Percentiles rank a stretch among this genome's conserved stretches.
Evolutionary conservation across 2,888 invertebrate species (phyloP).

Genomic region (Eristalis arbustorum): DNA sequence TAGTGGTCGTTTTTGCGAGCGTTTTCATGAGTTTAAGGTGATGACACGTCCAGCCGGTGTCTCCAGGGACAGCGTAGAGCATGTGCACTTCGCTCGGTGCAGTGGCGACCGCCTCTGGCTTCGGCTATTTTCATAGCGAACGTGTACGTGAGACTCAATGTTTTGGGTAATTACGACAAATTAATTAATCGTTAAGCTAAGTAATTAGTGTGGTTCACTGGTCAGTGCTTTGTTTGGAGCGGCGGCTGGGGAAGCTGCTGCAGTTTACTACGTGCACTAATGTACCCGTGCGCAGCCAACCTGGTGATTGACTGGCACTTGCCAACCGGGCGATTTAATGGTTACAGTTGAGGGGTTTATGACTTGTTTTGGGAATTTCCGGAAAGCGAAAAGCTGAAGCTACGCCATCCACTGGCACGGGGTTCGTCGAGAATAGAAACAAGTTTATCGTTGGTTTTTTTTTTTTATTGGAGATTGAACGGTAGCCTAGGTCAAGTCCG

Average conservation of each 20-base stretch:
- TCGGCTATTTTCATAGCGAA: conserved; percentile 9
- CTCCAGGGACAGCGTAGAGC: conserved; percentile 33
- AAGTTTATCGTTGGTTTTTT: not conserved
- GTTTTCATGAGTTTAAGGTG: conserved; percentile 1
- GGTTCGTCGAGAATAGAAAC: not conserved
- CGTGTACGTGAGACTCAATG: conserved; percentile 22
- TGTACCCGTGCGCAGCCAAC: not conserved
- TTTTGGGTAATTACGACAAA: conserved; percentile 63
- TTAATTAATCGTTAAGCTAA: conserved; percentile 63
- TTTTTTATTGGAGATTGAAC: not conserved
- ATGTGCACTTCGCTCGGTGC: not conserved
- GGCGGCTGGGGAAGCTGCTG: not conserved
- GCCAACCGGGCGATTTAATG: not conserved
- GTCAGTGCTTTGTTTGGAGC: conserved; percentile 40
- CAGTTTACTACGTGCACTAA: conserved; percentile 22
- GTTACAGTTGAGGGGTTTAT: conserved; percentile 2
- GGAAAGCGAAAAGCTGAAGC: conserved; percentile 8
- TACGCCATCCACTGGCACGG: not conserved
- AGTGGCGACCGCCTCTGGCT: conserved; percentile 14
- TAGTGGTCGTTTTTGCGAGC: not conserved
- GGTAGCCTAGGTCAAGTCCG: not conserved
- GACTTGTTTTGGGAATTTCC: conserved; percentile 23
- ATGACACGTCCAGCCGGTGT: conserved; percentile 17
- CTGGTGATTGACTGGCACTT: not conserved
- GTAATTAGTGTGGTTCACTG: conserved; percentile 67